Percentiles rank a stretch among this genome's conserved stretches.
phyloP scores from a whole-genome alignment of 2,113 vertebrate species.

The Microcebus ravelobensis region DNA sequence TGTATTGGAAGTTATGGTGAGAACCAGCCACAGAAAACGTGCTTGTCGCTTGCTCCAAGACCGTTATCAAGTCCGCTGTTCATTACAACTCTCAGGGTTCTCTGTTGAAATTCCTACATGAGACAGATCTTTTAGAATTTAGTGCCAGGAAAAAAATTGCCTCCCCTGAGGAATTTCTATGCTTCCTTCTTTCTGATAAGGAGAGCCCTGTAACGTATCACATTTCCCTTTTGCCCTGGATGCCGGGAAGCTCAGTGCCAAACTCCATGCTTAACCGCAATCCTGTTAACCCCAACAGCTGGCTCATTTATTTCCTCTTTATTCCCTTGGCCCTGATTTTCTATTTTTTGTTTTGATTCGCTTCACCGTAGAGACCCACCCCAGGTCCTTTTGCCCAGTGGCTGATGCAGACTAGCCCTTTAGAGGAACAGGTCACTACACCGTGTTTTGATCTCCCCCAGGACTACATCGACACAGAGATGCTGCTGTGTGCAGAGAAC shows the following conservation, averaged over 20 bases:
- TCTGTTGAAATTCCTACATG: constrained; percentile 16
- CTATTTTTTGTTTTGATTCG: neutral
- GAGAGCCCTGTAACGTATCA: neutral
- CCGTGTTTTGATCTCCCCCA: constrained; percentile 66
- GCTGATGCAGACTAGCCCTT: neutral
- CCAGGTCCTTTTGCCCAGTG: neutral
- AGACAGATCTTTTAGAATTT: constrained; percentile 38
- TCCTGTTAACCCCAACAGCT: neutral
- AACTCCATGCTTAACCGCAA: neutral
- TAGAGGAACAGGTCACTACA: fast-evolving
- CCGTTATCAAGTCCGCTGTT: neutral
- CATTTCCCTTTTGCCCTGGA: constrained; percentile 61
- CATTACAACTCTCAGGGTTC: neutral
- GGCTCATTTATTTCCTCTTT: neutral
- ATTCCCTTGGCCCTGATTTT: neutral
- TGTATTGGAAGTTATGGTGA: neutral
- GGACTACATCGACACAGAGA: constrained; percentile 94
- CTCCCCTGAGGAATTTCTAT: constrained; percentile 28
- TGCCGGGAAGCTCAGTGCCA: constrained; percentile 58
- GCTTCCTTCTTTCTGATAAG: constrained; percentile 71
- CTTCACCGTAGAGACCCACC: neutral
- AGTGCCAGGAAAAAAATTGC: constrained; percentile 48
- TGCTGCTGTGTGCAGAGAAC: constrained; percentile 92
- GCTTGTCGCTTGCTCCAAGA: neutral
- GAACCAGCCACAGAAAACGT: neutral